These are phyloP conservation scores for Dendrophyllia cribrosa DNA, from an alignment of 64 coral and sea anemone genomes.

Conservation along the genomic window DNA sequence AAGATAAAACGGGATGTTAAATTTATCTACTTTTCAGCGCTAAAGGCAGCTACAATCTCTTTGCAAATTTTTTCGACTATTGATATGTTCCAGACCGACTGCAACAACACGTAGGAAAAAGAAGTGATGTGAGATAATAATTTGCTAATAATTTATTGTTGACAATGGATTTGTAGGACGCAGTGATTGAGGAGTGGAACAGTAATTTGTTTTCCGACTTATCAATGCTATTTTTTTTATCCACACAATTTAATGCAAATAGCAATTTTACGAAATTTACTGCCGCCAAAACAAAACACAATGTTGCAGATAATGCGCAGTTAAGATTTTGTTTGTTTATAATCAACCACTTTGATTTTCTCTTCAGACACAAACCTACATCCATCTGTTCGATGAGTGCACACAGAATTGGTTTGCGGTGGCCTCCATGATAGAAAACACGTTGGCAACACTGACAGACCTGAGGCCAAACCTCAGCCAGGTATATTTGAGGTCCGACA, in stretches of 20 bases:
- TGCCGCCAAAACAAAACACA: neutral
- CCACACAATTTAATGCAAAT: neutral
- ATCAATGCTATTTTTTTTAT: too few relatives aligned
- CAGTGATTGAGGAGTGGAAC: neutral
- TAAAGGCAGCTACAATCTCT: too few relatives aligned
- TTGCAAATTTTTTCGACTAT: neutral
- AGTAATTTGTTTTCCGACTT: neutral
- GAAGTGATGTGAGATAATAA: too few relatives aligned
- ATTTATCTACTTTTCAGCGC: too few relatives aligned
- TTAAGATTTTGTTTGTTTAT: neutral
- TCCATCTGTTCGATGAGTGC: conserved; percentile 59
- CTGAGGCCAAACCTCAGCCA: conserved; percentile 51
- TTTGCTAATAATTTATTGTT: too few relatives aligned
- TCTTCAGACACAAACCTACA: conserved; percentile 44
- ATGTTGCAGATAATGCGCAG: neutral
- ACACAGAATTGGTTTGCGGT: conserved; percentile 72
- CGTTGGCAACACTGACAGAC: conserved; percentile 14
- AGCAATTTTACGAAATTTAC: neutral
- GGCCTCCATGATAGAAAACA: conserved; percentile 55
- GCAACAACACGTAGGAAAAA: neutral
- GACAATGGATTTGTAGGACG: neutral
- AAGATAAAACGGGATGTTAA: neutral
- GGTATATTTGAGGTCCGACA: conserved; percentile 52
- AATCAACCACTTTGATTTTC: conserved; percentile 25
- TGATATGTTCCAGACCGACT: neutral